Conservation (phyloP, 1,140 invertebrate species). For the Euwallacea similis region DNA sequence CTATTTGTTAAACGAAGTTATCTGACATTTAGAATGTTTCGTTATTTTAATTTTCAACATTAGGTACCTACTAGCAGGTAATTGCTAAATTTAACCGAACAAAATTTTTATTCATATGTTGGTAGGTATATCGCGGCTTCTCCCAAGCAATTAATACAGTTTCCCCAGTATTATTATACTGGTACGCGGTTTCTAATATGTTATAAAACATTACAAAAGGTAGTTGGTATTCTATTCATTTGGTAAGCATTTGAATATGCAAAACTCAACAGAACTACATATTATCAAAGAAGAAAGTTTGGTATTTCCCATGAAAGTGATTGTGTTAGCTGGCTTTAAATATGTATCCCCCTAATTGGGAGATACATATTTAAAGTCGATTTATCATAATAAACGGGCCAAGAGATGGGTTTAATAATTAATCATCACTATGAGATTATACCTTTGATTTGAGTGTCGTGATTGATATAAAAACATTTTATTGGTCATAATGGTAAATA, state of each 20-base stretch:
- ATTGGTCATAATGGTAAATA: slow-evolving; percentile 12
- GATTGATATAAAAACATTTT: slow-evolving; percentile 7
- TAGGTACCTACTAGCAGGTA: too few relatives aligned
- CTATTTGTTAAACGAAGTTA: too few relatives aligned
- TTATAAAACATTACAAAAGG: slow-evolving; percentile 26
- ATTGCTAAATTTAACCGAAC: too few relatives aligned
- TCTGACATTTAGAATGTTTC: too few relatives aligned
- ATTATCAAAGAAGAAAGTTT: slow-evolving; percentile 25
- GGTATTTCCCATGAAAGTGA: slow-evolving; percentile 28
- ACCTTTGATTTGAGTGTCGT: not conserved
- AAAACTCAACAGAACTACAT: slow-evolving; percentile 23
- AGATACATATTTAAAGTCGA: slow-evolving; percentile 16
- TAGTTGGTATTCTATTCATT: slow-evolving; percentile 26
- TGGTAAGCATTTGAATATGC: slow-evolving; percentile 26
- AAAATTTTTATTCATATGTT: too few relatives aligned
- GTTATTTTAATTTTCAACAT: too few relatives aligned
- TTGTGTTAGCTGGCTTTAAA: slow-evolving; percentile 7
- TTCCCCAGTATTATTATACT: not conserved
- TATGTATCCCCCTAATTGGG: slow-evolving; percentile 5
- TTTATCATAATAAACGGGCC: slow-evolving; percentile 17
- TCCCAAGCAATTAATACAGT: too few relatives aligned
- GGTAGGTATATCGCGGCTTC: too few relatives aligned
- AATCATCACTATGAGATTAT: not conserved
- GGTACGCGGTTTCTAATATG: slow-evolving; percentile 12
- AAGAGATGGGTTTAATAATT: slow-evolving; percentile 12